Conservation (phyloP, 2,888 invertebrate species). For the Linnaemya tessellans region DNA sequence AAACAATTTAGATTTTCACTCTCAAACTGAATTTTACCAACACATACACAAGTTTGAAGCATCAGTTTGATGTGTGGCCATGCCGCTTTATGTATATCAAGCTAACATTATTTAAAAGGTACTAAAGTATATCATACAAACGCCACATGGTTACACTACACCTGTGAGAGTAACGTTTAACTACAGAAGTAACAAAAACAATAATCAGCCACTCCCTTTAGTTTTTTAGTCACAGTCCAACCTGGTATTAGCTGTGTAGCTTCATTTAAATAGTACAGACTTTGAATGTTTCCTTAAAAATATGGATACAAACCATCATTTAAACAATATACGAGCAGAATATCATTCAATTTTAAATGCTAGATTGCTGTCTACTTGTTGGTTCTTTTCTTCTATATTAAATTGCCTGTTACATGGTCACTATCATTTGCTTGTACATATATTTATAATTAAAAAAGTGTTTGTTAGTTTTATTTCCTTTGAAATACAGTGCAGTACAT, state of each 20-base stretch:
- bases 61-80: too few relatives aligned
- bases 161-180: too few relatives aligned
- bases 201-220: background rate
- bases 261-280: background rate
- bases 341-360: background rate
- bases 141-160: too few relatives aligned
- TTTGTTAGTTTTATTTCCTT: slow-evolving; percentile 1
- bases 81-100: too few relatives aligned
- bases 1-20: too few relatives aligned
- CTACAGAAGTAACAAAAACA: background rate
- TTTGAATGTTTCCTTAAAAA: background rate
- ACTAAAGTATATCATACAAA: too few relatives aligned
- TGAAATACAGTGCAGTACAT: background rate
- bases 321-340: background rate
- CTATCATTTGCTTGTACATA: slow-evolving; percentile 5
- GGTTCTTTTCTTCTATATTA: background rate
- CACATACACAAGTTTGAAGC: too few relatives aligned
- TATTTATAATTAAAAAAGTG: slow-evolving; percentile 33
- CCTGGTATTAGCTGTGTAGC: slow-evolving; percentile 42
- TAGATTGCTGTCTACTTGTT: background rate
- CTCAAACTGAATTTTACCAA: too few relatives aligned
- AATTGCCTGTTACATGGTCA: slow-evolving; percentile 41
- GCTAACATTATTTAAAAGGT: background rate
- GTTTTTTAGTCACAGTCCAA: background rate
- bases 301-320: background rate